Evolutionary conservation across 2,888 invertebrate species (phyloP).

Genomic region (Cynaeus angustus): DNA sequence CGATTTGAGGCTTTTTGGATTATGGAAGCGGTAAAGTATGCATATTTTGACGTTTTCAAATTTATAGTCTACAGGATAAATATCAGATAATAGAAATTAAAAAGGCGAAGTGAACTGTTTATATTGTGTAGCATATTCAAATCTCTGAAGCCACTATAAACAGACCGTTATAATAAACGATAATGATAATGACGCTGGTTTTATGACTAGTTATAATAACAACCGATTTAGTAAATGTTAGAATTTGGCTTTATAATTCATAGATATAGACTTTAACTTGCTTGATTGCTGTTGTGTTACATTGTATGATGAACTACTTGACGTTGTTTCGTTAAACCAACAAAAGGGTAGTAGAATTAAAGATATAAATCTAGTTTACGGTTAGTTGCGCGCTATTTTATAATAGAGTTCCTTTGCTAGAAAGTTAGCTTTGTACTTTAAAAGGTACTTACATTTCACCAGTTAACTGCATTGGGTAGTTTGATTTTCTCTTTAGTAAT

Average conservation of each 20-base stretch:
- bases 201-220: background rate
- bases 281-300: background rate
- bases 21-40: slow-evolving; percentile 13
- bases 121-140: too few relatives aligned
- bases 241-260: background rate
- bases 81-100: slow-evolving; percentile 1
- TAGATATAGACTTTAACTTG: background rate
- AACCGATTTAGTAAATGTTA: background rate
- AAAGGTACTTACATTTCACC: background rate
- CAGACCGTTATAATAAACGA: background rate
- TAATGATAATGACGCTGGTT: background rate
- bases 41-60: slow-evolving; percentile 4
- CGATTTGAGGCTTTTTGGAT: slow-evolving; percentile 26
- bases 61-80: background rate
- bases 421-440: background rate
- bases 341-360: slow-evolving; percentile 2
- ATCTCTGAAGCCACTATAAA: background rate
- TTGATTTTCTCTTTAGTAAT: too few relatives aligned
- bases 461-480: too few relatives aligned
- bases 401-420: background rate
- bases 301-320: background rate
- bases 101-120: background rate
- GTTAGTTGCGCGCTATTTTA: background rate
- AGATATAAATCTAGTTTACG: slow-evolving; percentile 4
- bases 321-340: background rate